Evolutionary conservation across 2,113 vertebrate genomes (phyloP).

Genomic region (Ceuthmochares aereus): DNA sequence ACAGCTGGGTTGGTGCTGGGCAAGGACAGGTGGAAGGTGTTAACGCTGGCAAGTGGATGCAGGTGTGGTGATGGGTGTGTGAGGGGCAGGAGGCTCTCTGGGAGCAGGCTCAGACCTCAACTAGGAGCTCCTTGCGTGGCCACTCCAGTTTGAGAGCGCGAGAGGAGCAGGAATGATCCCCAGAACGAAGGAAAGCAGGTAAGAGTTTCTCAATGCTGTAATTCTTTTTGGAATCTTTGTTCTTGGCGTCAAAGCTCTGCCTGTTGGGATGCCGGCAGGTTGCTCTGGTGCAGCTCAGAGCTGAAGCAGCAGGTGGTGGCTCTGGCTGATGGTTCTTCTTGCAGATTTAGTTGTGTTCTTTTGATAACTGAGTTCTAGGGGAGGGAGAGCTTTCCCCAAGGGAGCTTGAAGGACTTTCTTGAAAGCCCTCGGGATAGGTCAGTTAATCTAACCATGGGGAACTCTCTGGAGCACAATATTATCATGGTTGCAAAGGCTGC

Average conservation of each 20-base stretch:
- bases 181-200: neutral
- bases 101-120: rapidly evolving
- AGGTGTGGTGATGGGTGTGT: too few relatives aligned
- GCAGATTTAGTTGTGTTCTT: neutral
- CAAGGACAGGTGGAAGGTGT: neutral
- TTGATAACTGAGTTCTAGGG: neutral
- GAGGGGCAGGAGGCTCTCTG: too few relatives aligned
- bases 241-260: too few relatives aligned
- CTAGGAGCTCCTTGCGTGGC: rapidly evolving
- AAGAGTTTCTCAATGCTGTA: rapidly evolving
- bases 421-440: neutral
- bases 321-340: neutral
- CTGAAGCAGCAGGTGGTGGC: rapidly evolving
- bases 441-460: rapidly evolving
- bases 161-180: too few relatives aligned
- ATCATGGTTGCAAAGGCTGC: rapidly evolving
- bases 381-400: rapidly evolving
- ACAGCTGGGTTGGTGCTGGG: neutral
- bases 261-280: neutral
- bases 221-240: neutral
- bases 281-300: neutral
- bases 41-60: neutral
- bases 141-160: too few relatives aligned
- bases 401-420: neutral
- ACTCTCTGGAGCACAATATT: neutral